Evolutionary conservation across 2,888 invertebrate genomes (phyloP), one percentile per base, ranked within the genome.

Genomic region (Trachelus iudaicus): DNA sequence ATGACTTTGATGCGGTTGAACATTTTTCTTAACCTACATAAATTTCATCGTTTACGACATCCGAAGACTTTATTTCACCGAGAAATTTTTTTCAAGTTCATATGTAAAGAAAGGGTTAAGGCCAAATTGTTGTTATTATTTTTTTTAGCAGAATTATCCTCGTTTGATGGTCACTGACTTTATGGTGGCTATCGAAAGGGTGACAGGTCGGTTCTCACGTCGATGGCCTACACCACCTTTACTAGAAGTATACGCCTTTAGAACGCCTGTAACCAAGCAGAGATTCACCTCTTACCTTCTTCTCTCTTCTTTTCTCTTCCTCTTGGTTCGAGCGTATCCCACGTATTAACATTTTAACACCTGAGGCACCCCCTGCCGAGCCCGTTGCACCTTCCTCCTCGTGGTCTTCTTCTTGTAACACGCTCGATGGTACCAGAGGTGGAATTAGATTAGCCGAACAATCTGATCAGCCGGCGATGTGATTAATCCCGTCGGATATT

Each of bases 391-490:
- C 34, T 71, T 34, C 73, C 33, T 35, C 69, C 23, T 77, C 75
- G 34, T 76, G 71, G 77, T 73, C 69, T 31, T 77, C 73, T 40
- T 73, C 75, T 74, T 69, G 80, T 77, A 77, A 77, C 81, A 77
- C 80, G 81, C 77, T 76, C 82, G 81, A 81, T 79, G 82, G 84
- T 84, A 86, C 76, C 82, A 83, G 84, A 85, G 87, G 88, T 87
- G 85, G 87, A 89, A 89, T 90, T 90, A 86, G 89, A 90, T 90
- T 89, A 89, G 88, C 86, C 85, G 87, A 86, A 88, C 87, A 88
- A 89, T 89, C 87, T 87, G 89, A 89, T 88, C 89, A 86, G 85
- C 85, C 80, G 85, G 85, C 86, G 89, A 89, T 88, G 88, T 89
- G 90, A 90, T 90, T 90, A 90, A 90, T 90, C 89, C 90, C 86